Conservation (phyloP, 1,140 invertebrate species). For the Drepana arcuata region DNA sequence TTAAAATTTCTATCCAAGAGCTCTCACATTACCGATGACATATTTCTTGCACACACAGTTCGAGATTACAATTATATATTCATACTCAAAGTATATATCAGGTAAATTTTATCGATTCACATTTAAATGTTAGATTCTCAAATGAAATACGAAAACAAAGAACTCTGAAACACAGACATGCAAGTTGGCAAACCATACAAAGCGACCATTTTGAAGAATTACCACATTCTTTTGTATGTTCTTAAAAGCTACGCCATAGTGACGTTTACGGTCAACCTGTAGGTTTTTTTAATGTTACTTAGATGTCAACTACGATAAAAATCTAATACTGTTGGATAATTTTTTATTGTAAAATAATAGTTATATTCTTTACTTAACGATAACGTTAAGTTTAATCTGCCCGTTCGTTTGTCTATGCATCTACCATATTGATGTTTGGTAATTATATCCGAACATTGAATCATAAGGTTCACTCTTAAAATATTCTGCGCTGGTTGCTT, state of each 20-base stretch:
- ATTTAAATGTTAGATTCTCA: constrained; percentile 30
- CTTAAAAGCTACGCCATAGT: constrained; percentile 43
- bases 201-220: constrained; percentile 76
- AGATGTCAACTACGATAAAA: too few species aligned
- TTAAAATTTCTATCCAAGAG: constrained; percentile 59
- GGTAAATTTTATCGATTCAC: neutral
- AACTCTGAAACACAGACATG: constrained; percentile 69
- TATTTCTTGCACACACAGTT: constrained; percentile 52
- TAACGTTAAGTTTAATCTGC: too few species aligned
- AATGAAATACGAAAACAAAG: constrained; percentile 70
- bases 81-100: constrained; percentile 17
- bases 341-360: too few species aligned
- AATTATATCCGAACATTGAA: too few species aligned
- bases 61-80: constrained; percentile 37
- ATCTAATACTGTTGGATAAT: too few species aligned
- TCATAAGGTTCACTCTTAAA: too few species aligned
- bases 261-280: constrained; percentile 27
- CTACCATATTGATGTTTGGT: too few species aligned
- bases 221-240: constrained; percentile 74
- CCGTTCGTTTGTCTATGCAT: too few species aligned
- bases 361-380: too few species aligned
- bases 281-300: constrained; percentile 7
- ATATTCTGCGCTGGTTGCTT: too few species aligned
- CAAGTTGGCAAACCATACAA: constrained; percentile 75
- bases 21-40: constrained; percentile 68